phyloP scores from a whole-genome alignment of 2,113 vertebrate genomes.

The Myotis lucifugus region DNA sequence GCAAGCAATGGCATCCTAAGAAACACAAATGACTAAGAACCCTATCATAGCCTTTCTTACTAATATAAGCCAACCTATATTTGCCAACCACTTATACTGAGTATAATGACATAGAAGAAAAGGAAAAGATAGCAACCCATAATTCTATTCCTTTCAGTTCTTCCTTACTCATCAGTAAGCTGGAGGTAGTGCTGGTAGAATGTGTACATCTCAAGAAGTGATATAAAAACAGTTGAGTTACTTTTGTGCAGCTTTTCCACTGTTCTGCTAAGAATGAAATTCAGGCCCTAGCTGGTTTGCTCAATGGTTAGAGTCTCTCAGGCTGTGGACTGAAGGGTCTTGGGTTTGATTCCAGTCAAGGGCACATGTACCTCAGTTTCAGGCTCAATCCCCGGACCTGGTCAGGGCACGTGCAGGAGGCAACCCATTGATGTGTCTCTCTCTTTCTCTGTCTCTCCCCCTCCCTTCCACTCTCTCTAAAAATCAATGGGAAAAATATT shows the following conservation, averaged over 20 bases:
- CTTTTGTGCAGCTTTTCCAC: neutral
- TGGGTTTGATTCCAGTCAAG: too few species aligned
- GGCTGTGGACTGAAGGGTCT: too few species aligned
- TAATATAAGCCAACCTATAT: neutral
- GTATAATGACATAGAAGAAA: neutral
- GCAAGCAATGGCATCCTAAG: neutral
- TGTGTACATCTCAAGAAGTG: neutral
- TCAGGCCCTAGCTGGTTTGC: too few species aligned
- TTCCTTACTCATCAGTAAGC: neutral
- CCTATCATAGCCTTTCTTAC: neutral
- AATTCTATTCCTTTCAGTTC: slow-evolving; percentile 7
- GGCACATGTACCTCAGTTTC: too few species aligned
- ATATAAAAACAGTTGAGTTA: slow-evolving; percentile 3
- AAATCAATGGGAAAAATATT: too few species aligned
- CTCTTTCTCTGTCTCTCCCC: too few species aligned
- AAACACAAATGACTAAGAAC: neutral
- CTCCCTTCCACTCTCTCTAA: too few species aligned
- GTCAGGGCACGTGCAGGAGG: too few species aligned
- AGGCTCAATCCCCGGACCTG: too few species aligned
- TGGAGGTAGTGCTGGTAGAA: neutral
- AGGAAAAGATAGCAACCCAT: neutral
- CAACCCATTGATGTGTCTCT: too few species aligned
- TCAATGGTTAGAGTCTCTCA: too few species aligned
- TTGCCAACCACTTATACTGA: neutral
- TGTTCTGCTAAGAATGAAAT: neutral